Conservation (phyloP, 2,888 invertebrate genomes). For the Agrotis puta region DNA sequence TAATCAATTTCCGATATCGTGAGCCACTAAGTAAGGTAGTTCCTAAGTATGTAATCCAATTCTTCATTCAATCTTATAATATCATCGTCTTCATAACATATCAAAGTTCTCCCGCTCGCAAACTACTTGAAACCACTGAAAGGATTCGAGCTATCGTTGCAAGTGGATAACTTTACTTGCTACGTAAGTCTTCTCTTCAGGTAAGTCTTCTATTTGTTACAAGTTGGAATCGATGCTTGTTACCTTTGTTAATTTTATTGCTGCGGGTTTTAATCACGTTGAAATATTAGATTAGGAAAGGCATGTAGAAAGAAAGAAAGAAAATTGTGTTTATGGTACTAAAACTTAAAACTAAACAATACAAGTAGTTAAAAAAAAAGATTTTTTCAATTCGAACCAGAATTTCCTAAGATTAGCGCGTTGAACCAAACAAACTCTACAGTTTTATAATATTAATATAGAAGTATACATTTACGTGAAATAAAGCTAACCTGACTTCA, state of each 20-base stretch:
- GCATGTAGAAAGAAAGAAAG: no score
- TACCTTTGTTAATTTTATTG: neutral
- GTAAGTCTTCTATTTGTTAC: conserved; percentile 1
- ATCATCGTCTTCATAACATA: neutral
- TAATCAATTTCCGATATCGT: neutral
- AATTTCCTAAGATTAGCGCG: no score
- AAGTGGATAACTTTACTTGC: conserved; percentile 25
- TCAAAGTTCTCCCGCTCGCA: conserved; percentile 13
- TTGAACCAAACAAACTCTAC: no score
- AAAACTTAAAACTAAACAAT: no score
- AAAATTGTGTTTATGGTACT: no score
- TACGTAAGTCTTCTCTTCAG: neutral
- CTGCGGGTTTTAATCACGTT: neutral
- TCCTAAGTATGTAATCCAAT: neutral
- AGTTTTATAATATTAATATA: no score
- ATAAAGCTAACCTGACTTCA: no score
- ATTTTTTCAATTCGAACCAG: no score
- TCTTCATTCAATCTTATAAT: conserved; percentile 1
- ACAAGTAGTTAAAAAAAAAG: no score
- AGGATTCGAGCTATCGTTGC: conserved; percentile 32
- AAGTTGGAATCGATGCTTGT: conserved; percentile 28
- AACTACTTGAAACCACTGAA: conserved; percentile 38
- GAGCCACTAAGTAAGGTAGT: neutral
- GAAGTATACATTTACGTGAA: no score
- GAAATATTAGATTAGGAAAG: neutral